Conservation (phyloP, 2,888 invertebrate species). For the Leucania comma region DNA sequence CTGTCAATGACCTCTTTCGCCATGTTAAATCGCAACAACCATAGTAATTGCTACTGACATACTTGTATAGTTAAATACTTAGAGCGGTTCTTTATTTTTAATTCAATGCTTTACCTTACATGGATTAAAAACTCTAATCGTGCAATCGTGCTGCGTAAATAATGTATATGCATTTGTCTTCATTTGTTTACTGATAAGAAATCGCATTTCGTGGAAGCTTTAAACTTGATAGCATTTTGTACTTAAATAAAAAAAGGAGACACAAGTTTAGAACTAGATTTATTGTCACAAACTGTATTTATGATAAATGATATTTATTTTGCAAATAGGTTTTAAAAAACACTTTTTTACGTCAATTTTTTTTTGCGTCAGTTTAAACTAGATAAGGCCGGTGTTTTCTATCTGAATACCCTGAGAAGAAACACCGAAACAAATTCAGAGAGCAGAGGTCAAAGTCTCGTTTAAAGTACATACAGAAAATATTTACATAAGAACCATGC, state of each 20-base stretch:
- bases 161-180: conserved; percentile 11
- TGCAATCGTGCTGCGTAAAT: neutral
- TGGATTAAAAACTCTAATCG: neutral
- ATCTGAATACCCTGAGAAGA: too few relatives aligned
- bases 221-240: conserved; percentile 13
- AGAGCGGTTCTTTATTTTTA: neutral
- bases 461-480: too few relatives aligned
- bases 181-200: conserved; percentile 11
- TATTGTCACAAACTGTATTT: too few relatives aligned
- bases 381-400: too few relatives aligned
- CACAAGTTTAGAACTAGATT: neutral
- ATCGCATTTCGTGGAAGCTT: conserved; percentile 12
- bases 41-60: neutral
- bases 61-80: neutral
- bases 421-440: too few relatives aligned
- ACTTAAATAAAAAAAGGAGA: conserved; percentile 2
- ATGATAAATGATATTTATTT: too few relatives aligned
- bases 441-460: too few relatives aligned
- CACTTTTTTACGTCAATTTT: too few relatives aligned
- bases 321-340: too few relatives aligned
- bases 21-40: conserved; percentile 2
- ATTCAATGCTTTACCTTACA: neutral
- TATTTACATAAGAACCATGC: too few relatives aligned
- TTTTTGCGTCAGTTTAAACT: too few relatives aligned
- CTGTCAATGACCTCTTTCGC: neutral